Conservation (phyloP, 2,888 invertebrate genomes). For the Epistrophe grossulariae region DNA sequence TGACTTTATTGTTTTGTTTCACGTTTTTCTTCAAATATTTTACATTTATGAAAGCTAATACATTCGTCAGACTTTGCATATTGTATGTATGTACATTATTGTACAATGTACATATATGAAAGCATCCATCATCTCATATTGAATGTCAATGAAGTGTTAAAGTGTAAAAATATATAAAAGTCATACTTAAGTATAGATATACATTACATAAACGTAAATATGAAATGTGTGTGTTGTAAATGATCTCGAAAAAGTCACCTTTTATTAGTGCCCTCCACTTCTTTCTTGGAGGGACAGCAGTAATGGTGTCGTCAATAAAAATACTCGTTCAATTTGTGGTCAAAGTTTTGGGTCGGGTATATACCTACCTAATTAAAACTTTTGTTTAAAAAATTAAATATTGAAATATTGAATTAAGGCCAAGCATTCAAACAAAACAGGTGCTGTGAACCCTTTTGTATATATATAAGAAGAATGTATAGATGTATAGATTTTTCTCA, state of each 20-base stretch:
- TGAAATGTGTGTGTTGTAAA: neutral
- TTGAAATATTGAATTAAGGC: conserved; percentile 65
- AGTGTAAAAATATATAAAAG: too few species aligned
- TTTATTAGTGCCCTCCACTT: neutral
- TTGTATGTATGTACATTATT: too few species aligned
- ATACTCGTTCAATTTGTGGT: neutral
- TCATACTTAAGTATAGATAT: too few species aligned
- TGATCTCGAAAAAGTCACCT: neutral
- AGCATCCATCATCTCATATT: too few species aligned
- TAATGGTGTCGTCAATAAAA: neutral
- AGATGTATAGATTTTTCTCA: neutral
- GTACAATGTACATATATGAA: too few species aligned
- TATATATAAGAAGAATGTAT: neutral
- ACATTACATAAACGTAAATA: too few species aligned
- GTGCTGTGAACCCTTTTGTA: neutral
- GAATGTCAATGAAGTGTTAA: too few species aligned
- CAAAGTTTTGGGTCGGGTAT: conserved; percentile 12
- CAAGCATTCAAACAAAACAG: neutral
- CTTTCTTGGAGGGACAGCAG: neutral
- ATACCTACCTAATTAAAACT: conserved; percentile 14
- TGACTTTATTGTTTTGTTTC: too few species aligned
- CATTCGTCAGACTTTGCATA: too few species aligned
- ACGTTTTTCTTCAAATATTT: too few species aligned
- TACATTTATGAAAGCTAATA: too few species aligned
- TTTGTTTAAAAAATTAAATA: conserved; percentile 66